phyloP scores from a whole-genome alignment of 2,797 vertebrate species.

The Ataeniobius toweri region DNA sequence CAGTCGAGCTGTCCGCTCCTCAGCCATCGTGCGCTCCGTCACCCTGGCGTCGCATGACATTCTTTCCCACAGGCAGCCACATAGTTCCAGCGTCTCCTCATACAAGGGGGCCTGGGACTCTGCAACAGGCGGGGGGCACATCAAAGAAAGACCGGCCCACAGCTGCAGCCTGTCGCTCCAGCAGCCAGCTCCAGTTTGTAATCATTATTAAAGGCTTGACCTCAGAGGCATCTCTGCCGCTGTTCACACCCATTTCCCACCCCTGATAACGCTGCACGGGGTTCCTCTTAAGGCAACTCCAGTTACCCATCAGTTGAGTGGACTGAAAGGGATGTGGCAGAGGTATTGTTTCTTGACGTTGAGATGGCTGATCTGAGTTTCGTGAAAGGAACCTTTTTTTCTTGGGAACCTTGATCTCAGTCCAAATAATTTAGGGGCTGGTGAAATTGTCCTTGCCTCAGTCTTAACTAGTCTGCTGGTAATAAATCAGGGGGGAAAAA shows the following conservation, averaged over 20 bases:
- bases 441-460: conserved; percentile 6
- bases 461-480: conserved; percentile 15
- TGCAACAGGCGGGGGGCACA: conserved; percentile 84
- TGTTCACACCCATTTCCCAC: conserved; percentile 85
- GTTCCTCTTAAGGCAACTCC: conserved; percentile 78
- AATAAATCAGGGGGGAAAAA: conserved; percentile 6
- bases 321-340: conserved; percentile 38
- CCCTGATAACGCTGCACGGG: conserved; percentile 75
- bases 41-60: conserved; percentile 87
- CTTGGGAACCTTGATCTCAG: conserved; percentile 29
- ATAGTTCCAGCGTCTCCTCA: conserved; percentile 89
- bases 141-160: conserved; percentile 83
- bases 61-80: conserved; percentile 89
- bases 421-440: conserved; percentile 2
- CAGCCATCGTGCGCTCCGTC: conserved; percentile 81
- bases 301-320: conserved; percentile 75
- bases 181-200: conserved; percentile 87
- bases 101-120: conserved; percentile 82
- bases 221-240: conserved; percentile 87
- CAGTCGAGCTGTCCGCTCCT: conserved; percentile 69
- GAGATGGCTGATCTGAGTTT: conserved; percentile 27
- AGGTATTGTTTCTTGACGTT: conserved; percentile 59
- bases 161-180: conserved; percentile 87
- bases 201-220: conserved; percentile 92
- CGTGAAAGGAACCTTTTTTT: conserved; percentile 15